Evolutionary conservation across 1,140 invertebrate species (phyloP), one percentile per base, ranked within the genome.

Genomic region (Papilio machaon): DNA sequence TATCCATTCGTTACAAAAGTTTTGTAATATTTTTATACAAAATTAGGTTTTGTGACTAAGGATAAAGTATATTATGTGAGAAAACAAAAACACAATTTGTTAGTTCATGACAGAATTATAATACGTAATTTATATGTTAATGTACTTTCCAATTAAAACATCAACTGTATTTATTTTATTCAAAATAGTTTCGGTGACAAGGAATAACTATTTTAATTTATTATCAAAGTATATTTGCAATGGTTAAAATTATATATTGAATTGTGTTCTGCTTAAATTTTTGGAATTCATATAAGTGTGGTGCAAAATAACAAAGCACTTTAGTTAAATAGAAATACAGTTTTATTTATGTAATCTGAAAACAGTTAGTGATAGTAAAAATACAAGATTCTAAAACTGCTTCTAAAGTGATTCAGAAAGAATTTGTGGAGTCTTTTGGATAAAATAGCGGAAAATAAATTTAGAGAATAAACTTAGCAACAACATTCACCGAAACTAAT

Each of bases 71-170:
- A 8, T 58, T 19, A 58, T 19, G 54, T 58, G 8, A 58, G 54
- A 58, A 58, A 58, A 58, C 54, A 58, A 58, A 58, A 58, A 58
- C 54, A 58, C 49, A 52, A 19, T 58, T n/a, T 58, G 54, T 58
- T 58, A 58, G 54, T 58, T 58, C n/a, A 7, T 58, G 54, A n/a
- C 54, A 58, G 54, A 58, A 58, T 54, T 17, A 47, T 49, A 49
- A 58, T 58, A 9, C 8, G 54, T 58, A 58, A 58, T 58, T 58
- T 58, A 58, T 58, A 58, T 58, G 54, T 17, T 19, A 58, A 58
- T 58, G 17, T 9, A 9, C 7, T 58, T 58, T 9, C 54, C 54
- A 58, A 58, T 19, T 58, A 58, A 58, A 58, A 58, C 54, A 54
- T 54, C 17, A 58, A 7, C 15, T 6, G n/a, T 58, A 58, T 58